These are phyloP conservation scores for Dendrocincla fuliginosa DNA, from an alignment of 2,797 vertebrate species.

Conservation along the genomic window DNA sequence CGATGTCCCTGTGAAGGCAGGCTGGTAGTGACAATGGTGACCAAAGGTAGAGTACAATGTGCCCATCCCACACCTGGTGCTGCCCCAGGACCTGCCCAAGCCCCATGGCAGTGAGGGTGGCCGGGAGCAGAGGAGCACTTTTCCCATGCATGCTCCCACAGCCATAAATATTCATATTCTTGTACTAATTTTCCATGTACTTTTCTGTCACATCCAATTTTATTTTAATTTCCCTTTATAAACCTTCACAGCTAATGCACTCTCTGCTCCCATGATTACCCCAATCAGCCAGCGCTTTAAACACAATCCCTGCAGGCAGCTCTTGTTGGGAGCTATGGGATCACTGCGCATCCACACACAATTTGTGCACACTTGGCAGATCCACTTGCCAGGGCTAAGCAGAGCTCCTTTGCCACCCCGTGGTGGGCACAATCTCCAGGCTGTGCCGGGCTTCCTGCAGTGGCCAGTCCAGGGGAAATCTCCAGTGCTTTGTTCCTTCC, in stretches of 20 bases:
- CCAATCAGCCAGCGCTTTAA: constrained; percentile 70
- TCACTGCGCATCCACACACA: constrained; percentile 1
- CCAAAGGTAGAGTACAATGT: rapidly evolving
- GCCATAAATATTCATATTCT: constrained; percentile 75
- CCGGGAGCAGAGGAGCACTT: not conserved
- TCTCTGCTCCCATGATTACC: constrained; percentile 71
- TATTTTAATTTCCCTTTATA: constrained; percentile 74
- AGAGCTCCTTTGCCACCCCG: constrained; percentile 21
- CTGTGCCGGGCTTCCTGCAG: rapidly evolving
- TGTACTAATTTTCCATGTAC: constrained; percentile 69
- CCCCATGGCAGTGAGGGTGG: not conserved
- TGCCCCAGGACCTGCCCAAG: not conserved
- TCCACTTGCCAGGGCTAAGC: rapidly evolving
- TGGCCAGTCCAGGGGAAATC: not conserved
- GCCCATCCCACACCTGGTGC: rapidly evolving
- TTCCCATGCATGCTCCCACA: not conserved
- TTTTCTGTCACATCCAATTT: constrained; percentile 76
- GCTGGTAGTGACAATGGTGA: rapidly evolving
- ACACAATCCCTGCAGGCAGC: constrained; percentile 69
- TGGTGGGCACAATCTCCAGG: rapidly evolving
- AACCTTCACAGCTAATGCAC: constrained; percentile 70
- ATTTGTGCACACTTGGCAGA: not conserved
- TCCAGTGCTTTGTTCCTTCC: not conserved
- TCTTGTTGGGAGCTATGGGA: constrained; percentile 47
- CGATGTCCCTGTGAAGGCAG: rapidly evolving